phyloP scores from a whole-genome alignment of 2,797 vertebrate species.

The Chelmon rostratus region DNA sequence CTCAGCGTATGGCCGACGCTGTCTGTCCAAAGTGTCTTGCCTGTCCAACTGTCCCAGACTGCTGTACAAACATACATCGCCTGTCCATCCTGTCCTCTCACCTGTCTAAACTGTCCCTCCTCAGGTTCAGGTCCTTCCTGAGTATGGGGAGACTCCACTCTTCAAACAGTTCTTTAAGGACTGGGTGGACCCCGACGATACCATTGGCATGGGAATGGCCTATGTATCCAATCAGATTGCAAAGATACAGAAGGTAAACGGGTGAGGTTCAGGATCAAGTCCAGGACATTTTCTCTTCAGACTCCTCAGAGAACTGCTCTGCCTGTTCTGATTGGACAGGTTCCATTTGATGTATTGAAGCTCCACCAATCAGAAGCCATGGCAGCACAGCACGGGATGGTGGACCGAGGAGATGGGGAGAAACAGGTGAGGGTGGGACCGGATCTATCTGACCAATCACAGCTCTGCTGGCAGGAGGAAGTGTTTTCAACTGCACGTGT shows the following conservation, averaged over 20 bases:
- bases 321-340: slow-evolving; percentile 45
- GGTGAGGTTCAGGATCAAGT: neutral
- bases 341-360: slow-evolving; percentile 74
- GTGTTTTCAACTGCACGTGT: neutral
- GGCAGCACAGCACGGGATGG: slow-evolving; percentile 82
- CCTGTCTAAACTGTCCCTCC: neutral
- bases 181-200: slow-evolving; percentile 75
- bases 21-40: neutral
- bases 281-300: too few species aligned
- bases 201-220: slow-evolving; percentile 68
- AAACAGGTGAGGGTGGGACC: slow-evolving; percentile 72
- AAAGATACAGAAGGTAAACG: slow-evolving; percentile 73
- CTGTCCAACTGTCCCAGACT: too few species aligned
- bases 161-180: slow-evolving; percentile 84
- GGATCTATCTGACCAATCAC: neutral
- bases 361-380: slow-evolving; percentile 77
- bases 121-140: slow-evolving; percentile 78
- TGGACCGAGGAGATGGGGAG: slow-evolving; percentile 78
- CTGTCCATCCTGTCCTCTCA: neutral
- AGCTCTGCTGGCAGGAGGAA: neutral
- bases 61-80: neutral
- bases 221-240: slow-evolving; percentile 75
- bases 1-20: neutral
- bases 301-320: neutral
- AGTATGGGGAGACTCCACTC: slow-evolving; percentile 79